Conservation (phyloP, 2,113 vertebrate species). For the Actenoides hombroni region DNA sequence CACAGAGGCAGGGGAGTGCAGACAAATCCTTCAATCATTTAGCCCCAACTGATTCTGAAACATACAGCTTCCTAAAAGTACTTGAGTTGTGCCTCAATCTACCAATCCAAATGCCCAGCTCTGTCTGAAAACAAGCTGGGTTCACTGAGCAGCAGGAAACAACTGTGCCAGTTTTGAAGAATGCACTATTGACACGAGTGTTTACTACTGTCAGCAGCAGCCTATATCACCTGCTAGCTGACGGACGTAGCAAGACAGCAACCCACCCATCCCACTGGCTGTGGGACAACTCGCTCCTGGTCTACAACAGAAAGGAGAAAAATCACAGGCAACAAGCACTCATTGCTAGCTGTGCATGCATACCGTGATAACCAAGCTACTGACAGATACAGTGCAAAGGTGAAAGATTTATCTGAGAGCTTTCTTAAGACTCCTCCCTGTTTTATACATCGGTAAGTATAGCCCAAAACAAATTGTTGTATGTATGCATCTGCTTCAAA, state of each 20-base stretch:
- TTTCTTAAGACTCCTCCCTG: background rate
- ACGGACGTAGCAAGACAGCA: background rate
- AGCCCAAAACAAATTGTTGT: background rate
- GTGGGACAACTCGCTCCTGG: background rate
- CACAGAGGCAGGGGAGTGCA: background rate
- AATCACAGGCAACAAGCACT: background rate
- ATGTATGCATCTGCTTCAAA: background rate
- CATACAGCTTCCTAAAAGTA: background rate
- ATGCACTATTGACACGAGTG: background rate
- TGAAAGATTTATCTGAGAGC: background rate
- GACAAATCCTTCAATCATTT: background rate
- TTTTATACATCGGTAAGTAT: background rate
- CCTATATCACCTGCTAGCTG: background rate
- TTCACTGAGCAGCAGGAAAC: background rate
- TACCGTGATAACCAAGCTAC: background rate
- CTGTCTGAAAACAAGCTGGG: background rate
- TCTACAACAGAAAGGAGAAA: background rate
- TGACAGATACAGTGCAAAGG: background rate
- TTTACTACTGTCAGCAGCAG: background rate
- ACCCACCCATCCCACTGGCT: accelerated
- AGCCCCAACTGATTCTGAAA: background rate
- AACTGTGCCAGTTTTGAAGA: background rate
- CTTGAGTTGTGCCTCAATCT: background rate
- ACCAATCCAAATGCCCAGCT: background rate
- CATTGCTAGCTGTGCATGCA: background rate